phyloP scores from a whole-genome alignment of 2,797 vertebrate species.

The Serranus cabrilla region DNA sequence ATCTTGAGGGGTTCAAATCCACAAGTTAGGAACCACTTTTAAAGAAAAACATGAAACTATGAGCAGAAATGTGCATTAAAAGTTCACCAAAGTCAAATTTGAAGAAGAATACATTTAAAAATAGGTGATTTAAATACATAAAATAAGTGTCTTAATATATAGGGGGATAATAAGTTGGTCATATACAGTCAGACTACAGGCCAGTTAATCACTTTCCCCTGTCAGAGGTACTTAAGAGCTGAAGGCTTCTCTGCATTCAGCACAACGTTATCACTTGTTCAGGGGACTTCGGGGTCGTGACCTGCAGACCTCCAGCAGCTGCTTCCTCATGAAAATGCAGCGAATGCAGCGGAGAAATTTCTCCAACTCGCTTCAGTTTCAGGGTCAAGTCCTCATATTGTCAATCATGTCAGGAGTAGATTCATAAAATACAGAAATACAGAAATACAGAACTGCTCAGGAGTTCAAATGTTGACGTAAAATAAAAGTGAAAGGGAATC shows the following conservation, averaged over 20 bases:
- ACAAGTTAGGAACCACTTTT: background rate
- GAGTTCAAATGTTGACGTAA: background rate
- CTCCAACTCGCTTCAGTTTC: slow-evolving; percentile 32
- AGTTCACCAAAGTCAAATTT: too few relatives aligned
- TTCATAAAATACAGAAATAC: slow-evolving; percentile 10
- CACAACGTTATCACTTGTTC: slow-evolving; percentile 41
- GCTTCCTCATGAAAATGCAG: slow-evolving; percentile 26
- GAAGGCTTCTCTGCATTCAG: slow-evolving; percentile 18
- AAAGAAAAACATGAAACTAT: background rate
- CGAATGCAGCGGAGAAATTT: slow-evolving; percentile 9
- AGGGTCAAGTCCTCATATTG: slow-evolving; percentile 13
- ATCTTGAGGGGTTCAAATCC: background rate
- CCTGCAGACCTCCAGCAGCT: slow-evolving; percentile 46
- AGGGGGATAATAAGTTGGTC: background rate
- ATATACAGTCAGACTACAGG: background rate
- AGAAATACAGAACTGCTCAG: background rate
- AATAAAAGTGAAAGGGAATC: too few relatives aligned
- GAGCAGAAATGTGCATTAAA: background rate
- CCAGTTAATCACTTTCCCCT: background rate
- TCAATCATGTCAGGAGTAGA: slow-evolving; percentile 27
- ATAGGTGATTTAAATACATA: too few relatives aligned
- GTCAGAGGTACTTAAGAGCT: slow-evolving; percentile 24
- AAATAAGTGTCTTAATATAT: background rate
- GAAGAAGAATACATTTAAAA: background rate
- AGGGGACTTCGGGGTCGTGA: slow-evolving; percentile 22